These are phyloP conservation scores for Caenorhabditis wallacei DNA, from an alignment of 2,888 invertebrate species.

Conservation along the genomic window DNA sequence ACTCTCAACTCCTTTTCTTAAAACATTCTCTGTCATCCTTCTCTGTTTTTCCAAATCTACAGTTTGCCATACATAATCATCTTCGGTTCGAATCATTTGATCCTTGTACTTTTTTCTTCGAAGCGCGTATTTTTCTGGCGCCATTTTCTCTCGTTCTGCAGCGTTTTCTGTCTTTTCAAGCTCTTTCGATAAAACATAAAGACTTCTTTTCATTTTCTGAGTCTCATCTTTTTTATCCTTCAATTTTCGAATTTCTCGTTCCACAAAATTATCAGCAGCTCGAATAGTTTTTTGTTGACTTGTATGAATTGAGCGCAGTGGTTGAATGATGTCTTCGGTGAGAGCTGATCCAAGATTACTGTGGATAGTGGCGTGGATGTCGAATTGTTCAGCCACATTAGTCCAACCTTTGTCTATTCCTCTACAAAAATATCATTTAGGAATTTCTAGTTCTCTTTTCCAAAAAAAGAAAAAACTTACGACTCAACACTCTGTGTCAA, in stretches of 20 bases:
- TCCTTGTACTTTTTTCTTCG: conserved; percentile 71
- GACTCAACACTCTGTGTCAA: conserved; percentile 67
- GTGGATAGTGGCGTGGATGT: conserved; percentile 77
- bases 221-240: conserved; percentile 75
- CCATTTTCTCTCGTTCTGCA: conserved; percentile 51
- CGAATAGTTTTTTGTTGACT: conserved; percentile 73
- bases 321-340: conserved; percentile 77
- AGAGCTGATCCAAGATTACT: conserved; percentile 77
- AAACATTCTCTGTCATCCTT: conserved; percentile 72
- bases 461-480: conserved; percentile 49
- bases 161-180: conserved; percentile 72
- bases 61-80: conserved; percentile 73
- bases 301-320: conserved; percentile 72
- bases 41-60: conserved; percentile 75
- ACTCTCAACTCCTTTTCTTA: conserved; percentile 75
- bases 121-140: conserved; percentile 62
- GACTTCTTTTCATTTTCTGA: conserved; percentile 67
- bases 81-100: conserved; percentile 69
- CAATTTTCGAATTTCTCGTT: conserved; percentile 68
- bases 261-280: conserved; percentile 70
- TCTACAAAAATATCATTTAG: conserved; percentile 51
- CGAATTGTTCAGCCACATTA: conserved; percentile 77
- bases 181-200: conserved; percentile 72
- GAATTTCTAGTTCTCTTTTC: too few relatives aligned
- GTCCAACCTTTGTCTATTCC: conserved; percentile 78